Evolutionary conservation across 2,113 vertebrate species (phyloP).

Genomic region (Leptocoma aspasia): DNA sequence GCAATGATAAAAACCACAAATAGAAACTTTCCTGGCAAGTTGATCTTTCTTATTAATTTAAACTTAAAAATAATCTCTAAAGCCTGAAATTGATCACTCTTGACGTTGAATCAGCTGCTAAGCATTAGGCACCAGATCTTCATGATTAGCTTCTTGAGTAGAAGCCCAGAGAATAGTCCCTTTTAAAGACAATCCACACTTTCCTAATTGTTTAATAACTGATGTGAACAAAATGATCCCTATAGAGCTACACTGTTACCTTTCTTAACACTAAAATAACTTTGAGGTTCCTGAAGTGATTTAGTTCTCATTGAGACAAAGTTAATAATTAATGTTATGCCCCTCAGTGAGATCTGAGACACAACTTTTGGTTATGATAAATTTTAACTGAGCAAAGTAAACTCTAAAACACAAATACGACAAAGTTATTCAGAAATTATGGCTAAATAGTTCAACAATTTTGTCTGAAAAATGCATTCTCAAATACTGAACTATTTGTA

Average conservation of each 20-base stretch:
- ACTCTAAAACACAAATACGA: neutral
- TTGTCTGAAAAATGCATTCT: neutral
- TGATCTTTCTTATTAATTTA: neutral
- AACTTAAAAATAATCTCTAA: neutral
- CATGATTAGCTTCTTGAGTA: neutral
- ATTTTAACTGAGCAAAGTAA: neutral
- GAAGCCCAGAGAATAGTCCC: neutral
- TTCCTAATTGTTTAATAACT: neutral
- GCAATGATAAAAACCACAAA: neutral
- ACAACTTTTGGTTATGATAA: neutral
- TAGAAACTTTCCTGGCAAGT: neutral
- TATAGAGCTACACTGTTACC: neutral
- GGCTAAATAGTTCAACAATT: neutral
- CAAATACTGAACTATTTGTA: neutral
- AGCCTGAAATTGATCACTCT: neutral
- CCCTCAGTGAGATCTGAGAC: neutral
- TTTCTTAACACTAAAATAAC: neutral
- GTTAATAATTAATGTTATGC: neutral
- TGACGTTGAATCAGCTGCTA: neutral
- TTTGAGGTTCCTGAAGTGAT: neutral
- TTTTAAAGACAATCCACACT: neutral
- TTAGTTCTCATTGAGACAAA: neutral
- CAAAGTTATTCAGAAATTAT: neutral
- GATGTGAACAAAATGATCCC: neutral
- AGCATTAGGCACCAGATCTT: neutral